Conservation (phyloP, 1,140 invertebrate genomes). For the Cotesia vestalis region DNA sequence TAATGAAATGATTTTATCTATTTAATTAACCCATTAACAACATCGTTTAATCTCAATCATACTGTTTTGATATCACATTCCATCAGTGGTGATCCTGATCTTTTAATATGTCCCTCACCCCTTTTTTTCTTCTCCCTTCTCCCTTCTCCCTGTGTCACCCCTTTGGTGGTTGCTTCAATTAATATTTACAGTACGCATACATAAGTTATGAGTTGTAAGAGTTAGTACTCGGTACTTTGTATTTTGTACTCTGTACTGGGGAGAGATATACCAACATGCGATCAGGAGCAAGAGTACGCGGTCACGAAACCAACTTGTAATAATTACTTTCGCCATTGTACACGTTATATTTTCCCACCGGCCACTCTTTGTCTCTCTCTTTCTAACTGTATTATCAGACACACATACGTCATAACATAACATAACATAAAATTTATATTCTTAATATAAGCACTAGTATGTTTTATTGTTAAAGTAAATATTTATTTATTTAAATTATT, state of each 20-base stretch:
- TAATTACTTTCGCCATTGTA: constrained; percentile 28
- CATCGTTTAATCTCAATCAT: constrained; percentile 5
- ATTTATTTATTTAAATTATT: too few relatives aligned
- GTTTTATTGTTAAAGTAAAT: too few relatives aligned
- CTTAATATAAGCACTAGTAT: too few relatives aligned
- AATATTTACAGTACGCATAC: too few relatives aligned
- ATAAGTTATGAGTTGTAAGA: too few relatives aligned
- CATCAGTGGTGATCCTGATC: neutral
- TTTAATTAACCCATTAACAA: neutral
- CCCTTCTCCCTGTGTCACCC: too few relatives aligned
- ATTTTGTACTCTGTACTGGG: neutral
- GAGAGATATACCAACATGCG: constrained; percentile 21
- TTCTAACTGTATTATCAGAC: neutral
- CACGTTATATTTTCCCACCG: constrained; percentile 19
- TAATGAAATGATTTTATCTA: neutral
- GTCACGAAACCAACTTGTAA: constrained; percentile 25
- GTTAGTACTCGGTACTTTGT: neutral
- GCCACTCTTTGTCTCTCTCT: neutral
- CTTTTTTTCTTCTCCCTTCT: too few relatives aligned
- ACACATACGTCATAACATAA: neutral
- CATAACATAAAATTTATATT: too few relatives aligned
- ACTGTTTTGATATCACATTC: constrained; percentile 20
- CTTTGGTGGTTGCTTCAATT: too few relatives aligned
- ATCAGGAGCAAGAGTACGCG: neutral
- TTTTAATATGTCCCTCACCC: neutral